Evolutionary conservation across 2,797 vertebrate species (phyloP), one percentile per base, ranked within the genome.

Genomic region (Crocodylus rhombifer): DNA sequence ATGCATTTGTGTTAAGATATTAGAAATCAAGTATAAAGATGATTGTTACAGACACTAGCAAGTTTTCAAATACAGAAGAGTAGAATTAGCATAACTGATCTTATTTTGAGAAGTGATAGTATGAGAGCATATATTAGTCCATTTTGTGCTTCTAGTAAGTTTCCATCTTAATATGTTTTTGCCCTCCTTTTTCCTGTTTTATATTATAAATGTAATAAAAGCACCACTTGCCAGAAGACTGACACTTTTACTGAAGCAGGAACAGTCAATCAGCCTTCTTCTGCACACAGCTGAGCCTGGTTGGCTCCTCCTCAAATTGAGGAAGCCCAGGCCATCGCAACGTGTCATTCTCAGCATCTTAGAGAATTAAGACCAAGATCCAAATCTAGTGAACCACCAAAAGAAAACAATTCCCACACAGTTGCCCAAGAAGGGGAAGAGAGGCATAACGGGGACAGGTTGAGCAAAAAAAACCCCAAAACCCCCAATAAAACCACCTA

Each of bases 311-410:
- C 62, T 56, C 7, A 30, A 69, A 69, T 69, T 36, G 11, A 69
- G 33, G 65, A 67, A 21, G 18, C 10, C 21, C 75, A 90, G 84
- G 88, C 92, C 95, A 88, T 95, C 62, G 83, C 30, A 94, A 82
- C 5, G 93, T 89, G 67, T n/a, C 51, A 10, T 51, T 51, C 20
- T 71, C 84, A 63, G 77, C 67, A 82, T 77, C 77, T 2, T 76
- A 18, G 26, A 91, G 26, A 79, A 91, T 75, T 76, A 92, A 88
- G 79, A 56, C 21, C 65, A 91, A n/a, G 14, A 25, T 10, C 6
- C 55, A 88, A 85, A 88, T 26, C 75, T 21, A 51, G 42, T 51
- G 42, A 51, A 51, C 42, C 42, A 51, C 42, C 42, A 51, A 51
- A 51, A 51, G 42, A 51, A 51, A 51, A 51, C 42, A 51, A 9